Evolutionary conservation across 1,140 invertebrate species (phyloP), one percentile per base, ranked within the genome.

Genomic region (Drosophila mauritiana): DNA sequence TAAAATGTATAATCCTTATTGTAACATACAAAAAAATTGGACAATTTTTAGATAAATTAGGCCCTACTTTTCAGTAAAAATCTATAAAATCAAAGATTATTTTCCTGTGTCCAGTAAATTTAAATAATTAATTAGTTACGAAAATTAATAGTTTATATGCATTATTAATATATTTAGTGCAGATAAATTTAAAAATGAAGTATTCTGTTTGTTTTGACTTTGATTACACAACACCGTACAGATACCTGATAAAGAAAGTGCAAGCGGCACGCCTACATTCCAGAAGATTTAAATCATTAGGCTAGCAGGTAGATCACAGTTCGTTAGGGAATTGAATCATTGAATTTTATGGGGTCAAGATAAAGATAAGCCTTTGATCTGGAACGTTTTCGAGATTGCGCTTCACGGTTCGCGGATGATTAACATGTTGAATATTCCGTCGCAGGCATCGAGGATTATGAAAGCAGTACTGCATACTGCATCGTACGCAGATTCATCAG

Each of bases 361-460:
- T 37, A 27, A 22, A 75, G 40, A 58, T 45, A 27, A 3, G 27
- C 42, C 77, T 85, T 85, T 85, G 81, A 85, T 85, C 81, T 80
- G 31, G 40, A 17, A 3, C 43, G 10, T 54, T 54, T 67, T 39
- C 20, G 17, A 43, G 36, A 13, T 17, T 15, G 22, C 31, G 11
- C 63, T 27, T 57, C 46, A 52, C 70, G 68, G 84, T 80, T 78
- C 81, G 43, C 81, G 56, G 58, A 73, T 86, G 82, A 85, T 85
- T 85, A 85, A 85, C 77, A 80, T 78, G 48, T 73, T 39, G 31
- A 43, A 36, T 46, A 42, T 54, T 36, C 31, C 15, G 39, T 37
- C 15, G 48, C 51, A 27, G 36, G 11, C 15, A 36, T 4, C 10
- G 36, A 15, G 36, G 45, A 36, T 67, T 63, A 36, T 63, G 36